These are phyloP conservation scores for Cheilinus undulatus DNA, from an alignment of 2,113 vertebrate genomes.

Conservation along the genomic window DNA sequence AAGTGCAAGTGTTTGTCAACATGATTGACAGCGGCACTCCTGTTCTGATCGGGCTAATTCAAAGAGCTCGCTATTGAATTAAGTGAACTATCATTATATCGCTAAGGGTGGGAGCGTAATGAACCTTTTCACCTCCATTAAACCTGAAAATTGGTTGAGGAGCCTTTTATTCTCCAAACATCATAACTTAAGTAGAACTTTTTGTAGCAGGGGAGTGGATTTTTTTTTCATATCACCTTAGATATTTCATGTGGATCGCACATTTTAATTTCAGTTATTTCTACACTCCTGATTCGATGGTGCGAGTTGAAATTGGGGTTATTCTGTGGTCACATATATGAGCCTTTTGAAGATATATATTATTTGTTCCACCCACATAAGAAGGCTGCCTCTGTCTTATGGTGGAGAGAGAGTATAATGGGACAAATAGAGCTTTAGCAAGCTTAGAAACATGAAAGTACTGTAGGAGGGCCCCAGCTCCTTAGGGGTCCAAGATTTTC, in stretches of 20 bases:
- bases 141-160: constrained; percentile 71
- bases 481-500: constrained; percentile 74
- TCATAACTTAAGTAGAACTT: constrained; percentile 58
- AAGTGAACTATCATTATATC: constrained; percentile 53
- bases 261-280: constrained; percentile 70
- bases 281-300: constrained; percentile 62
- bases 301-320: constrained; percentile 65
- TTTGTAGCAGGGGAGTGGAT: constrained; percentile 52
- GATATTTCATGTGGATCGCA: constrained; percentile 48
- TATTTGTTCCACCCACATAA: constrained; percentile 52
- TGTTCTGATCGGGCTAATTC: constrained; percentile 35
- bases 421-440: constrained; percentile 69
- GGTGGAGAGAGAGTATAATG: constrained; percentile 53
- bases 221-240: constrained; percentile 46
- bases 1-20: constrained; percentile 43
- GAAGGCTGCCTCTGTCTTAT: constrained; percentile 38
- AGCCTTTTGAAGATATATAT: constrained; percentile 70
- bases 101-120: constrained; percentile 60
- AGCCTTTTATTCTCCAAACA: constrained; percentile 65
- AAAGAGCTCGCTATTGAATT: constrained; percentile 42
- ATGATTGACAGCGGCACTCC: constrained; percentile 38
- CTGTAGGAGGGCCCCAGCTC: constrained; percentile 71
- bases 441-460: constrained; percentile 78
- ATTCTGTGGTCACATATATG: constrained; percentile 69
- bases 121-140: constrained; percentile 73